Base-by-base conservation (phyloP, 2,888 invertebrate species). In the Cepaea hortensis region DNA sequence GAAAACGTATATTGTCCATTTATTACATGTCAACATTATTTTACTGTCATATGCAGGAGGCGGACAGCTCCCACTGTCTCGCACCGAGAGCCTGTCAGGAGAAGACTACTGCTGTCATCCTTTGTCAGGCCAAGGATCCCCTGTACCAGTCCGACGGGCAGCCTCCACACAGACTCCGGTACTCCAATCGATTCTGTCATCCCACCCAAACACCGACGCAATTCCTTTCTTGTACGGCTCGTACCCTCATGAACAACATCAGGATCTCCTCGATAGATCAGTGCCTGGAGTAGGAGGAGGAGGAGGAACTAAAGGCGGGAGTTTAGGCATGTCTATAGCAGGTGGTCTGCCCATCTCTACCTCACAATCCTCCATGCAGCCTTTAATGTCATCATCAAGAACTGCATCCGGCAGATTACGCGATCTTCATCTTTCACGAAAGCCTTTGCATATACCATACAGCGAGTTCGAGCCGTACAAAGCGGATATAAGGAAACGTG, bases 391-490 rank as follows among this genome's bases (percentile, higher is more conserved):
- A 6, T 82, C 87, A 6, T 70, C 81, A 46, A 76, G 85, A 72
- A 55, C 88, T 82, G 88, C 90, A n/a, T 89, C 92, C 23, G 90
- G 91, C 72, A 87, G 92, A 76, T 91, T 92, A 73, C 90, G 91
- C 79, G 93, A 93, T 88, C 89, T 93, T 75, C 93, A 94, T 84
- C 89, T 94, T 81, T 91, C 92, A 11, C 92, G 93, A 80, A 93
- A 93, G 82, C 94, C 94, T 18, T 88, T 94, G 85, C 93, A 94
- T 89, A 93, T 94, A 73, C 91, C 93, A 11, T 93, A 93, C 85
- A 94, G 94, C 65, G 93, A 94, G 85, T 94, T 93, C 87, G 91
- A 92, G 81, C 91, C 92, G n/a, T 93, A 93, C 88, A 92, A 93
- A 84, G 91, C 90, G 20, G 93, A 93, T 88, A 89, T 92, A 65